Conservation (phyloP, 1,140 invertebrate species). For the Probaryconus sp. region DNA sequence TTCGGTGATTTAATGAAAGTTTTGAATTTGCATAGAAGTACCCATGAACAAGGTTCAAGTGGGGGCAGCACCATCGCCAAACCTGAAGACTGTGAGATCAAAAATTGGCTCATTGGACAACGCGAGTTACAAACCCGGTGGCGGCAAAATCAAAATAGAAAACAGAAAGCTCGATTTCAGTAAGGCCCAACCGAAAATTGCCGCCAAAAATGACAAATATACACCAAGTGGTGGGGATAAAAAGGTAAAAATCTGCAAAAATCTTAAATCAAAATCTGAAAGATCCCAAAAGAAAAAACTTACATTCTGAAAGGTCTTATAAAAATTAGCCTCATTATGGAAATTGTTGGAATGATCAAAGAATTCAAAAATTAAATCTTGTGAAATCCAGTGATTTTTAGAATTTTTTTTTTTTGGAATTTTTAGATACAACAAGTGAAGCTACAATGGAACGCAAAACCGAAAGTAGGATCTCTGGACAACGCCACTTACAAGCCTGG, state of each 20-base stretch:
- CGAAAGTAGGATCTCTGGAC: constrained; percentile 95
- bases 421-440: constrained; percentile 88
- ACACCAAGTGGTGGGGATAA: constrained; percentile 92
- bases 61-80: constrained; percentile 92
- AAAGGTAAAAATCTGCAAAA: constrained; percentile 81
- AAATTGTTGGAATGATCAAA: no score
- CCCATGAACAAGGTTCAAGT: constrained; percentile 97
- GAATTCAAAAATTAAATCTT: no score
- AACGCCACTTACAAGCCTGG: constrained; percentile 95
- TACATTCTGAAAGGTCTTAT: no score
- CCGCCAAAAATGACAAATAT: constrained; percentile 95
- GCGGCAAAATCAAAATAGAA: constrained; percentile 94
- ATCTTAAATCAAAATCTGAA: no score
- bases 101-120: constrained; percentile 98
- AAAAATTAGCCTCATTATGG: no score
- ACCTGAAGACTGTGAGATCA: constrained; percentile 92
- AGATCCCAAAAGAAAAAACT: no score
- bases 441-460: constrained; percentile 94
- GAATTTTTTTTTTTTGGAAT: constrained; percentile 16
- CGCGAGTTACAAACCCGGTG: constrained; percentile 92
- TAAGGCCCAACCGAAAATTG: constrained; percentile 89
- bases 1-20: no score
- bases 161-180: constrained; percentile 91
- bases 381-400: no score
- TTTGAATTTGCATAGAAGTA: constrained; percentile 85